Evolutionary conservation across 53 echinoderm and acorn worm species (phyloP).

Genomic region (Crossaster papposus): DNA sequence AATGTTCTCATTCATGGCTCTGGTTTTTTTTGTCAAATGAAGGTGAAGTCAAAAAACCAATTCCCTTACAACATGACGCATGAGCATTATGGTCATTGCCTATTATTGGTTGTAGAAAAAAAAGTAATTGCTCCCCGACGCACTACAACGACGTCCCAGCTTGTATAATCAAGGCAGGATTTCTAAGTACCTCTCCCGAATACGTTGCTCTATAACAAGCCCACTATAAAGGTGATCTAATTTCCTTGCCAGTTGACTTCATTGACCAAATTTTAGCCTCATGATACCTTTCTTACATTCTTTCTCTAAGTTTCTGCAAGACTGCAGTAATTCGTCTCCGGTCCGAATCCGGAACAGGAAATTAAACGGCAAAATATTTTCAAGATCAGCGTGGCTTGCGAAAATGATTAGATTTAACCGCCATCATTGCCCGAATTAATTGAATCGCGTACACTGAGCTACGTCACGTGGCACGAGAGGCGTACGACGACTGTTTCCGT

Average conservation of each 20-base stretch:
- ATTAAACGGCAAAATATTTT: conserved; percentile 44
- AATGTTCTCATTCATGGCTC: too few relatives aligned
- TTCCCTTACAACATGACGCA: too few relatives aligned
- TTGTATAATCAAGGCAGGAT: too few relatives aligned
- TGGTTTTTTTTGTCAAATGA: too few relatives aligned
- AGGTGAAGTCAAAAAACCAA: too few relatives aligned
- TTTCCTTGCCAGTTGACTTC: background rate
- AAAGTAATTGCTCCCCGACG: too few relatives aligned
- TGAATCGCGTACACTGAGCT: conserved; percentile 18
- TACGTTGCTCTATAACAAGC: background rate
- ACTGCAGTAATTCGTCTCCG: background rate
- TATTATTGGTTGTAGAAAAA: too few relatives aligned
- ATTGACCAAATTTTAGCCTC: background rate
- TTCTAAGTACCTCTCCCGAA: background rate
- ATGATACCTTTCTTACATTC: too few relatives aligned
- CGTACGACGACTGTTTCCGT: conserved; percentile 20
- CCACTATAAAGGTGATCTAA: background rate
- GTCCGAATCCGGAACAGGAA: conserved; percentile 31
- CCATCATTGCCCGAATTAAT: conserved; percentile 41
- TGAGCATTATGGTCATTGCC: too few relatives aligned
- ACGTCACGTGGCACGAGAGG: background rate
- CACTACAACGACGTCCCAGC: too few relatives aligned
- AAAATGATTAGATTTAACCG: conserved; percentile 30
- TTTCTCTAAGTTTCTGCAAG: background rate
- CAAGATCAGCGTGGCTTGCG: conserved; percentile 13